Evolutionary conservation across 2,888 invertebrate genomes (phyloP), one percentile per base, ranked within the genome.

Genomic region (Antheraea yamamai): DNA sequence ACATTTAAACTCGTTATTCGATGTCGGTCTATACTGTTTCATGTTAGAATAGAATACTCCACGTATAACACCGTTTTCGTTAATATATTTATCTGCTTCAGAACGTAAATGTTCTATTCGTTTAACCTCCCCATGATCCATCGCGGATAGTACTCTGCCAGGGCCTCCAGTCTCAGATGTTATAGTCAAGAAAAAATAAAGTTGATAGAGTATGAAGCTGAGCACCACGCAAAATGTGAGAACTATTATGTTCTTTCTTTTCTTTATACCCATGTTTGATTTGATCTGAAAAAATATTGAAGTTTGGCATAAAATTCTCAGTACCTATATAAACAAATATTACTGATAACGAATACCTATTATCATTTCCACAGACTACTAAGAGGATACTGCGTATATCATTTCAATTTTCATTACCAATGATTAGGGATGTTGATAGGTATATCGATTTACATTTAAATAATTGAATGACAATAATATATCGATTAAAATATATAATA

Each of bases 161-260:
- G 81, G 88, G n/a, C 79, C 83, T 72, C 80, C 85, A 6, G 81
- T 79, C 79, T 90, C 91, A 3, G 94, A 90, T 39, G 91, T 85
- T 75, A 95, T 90, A 2, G 90, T 84, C 30, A 90, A 77, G 79
- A 94, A 94, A 82, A 95, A 94, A 83, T 94, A 94, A 74, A 95
- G 79, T 79, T 95, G 95, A 79, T 95, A 95, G 16, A 95, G 73
- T 77, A 91, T 92, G 74, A 91, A 95, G 86, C 91, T 87, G 75
- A 88, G 76, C 35, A 89, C 85, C 84, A 92, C 86, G 78, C 88
- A 91, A 35, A 89, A 64, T 74, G 94, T 87, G 23, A 94, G 75
- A 23, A 91, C 80, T 55, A 94, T 87, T 35, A 94, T 84, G 75
- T 93, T 92, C 85, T 92, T 94, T 85, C 92, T 95, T 83, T 94